phyloP scores from a whole-genome alignment of 1,140 invertebrate species.

The Drosophila elegans region DNA sequence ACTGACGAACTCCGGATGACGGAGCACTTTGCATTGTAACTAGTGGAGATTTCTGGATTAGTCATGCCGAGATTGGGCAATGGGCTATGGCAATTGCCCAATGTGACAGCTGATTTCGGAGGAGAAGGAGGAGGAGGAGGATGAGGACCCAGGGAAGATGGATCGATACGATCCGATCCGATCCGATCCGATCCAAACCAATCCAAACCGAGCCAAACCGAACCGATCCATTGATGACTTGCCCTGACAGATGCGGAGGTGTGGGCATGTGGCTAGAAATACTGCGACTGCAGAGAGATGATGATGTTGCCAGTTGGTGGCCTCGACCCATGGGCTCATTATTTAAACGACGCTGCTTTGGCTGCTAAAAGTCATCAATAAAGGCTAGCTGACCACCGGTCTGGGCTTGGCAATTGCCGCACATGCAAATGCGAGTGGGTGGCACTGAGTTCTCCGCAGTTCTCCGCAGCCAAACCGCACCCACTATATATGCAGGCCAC shows the following conservation, averaged over 20 bases:
- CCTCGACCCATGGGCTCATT: conserved; percentile 69
- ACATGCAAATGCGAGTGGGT: conserved; percentile 80
- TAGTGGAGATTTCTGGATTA: conserved; percentile 47
- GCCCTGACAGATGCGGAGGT: conserved; percentile 66
- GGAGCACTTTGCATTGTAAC: conserved; percentile 55
- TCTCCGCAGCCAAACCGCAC: conserved; percentile 28
- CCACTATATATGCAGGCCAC: conserved; percentile 34
- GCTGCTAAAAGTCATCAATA: conserved; percentile 81
- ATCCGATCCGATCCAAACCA: background rate
- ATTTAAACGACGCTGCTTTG: conserved; percentile 80
- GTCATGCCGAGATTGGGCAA: conserved; percentile 72
- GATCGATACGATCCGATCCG: conserved; percentile 18
- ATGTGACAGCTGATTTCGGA: conserved; percentile 56
- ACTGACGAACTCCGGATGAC: conserved; percentile 27
- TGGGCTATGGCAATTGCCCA: conserved; percentile 57
- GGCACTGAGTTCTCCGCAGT: conserved; percentile 43
- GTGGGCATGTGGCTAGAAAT: conserved; percentile 20
- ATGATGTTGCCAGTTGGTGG: conserved; percentile 38
- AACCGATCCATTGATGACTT: conserved; percentile 68
- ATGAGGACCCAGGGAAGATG: conserved; percentile 41
- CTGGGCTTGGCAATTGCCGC: conserved; percentile 72
- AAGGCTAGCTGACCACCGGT: conserved; percentile 61
- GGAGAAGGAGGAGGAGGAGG: conserved; percentile 14
- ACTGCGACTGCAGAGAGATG: conserved; percentile 23
- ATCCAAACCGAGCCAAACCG: background rate